Evolutionary conservation across 2,888 invertebrate species (phyloP), one percentile per base, ranked within the genome.

Genomic region (Elysia crispata): DNA sequence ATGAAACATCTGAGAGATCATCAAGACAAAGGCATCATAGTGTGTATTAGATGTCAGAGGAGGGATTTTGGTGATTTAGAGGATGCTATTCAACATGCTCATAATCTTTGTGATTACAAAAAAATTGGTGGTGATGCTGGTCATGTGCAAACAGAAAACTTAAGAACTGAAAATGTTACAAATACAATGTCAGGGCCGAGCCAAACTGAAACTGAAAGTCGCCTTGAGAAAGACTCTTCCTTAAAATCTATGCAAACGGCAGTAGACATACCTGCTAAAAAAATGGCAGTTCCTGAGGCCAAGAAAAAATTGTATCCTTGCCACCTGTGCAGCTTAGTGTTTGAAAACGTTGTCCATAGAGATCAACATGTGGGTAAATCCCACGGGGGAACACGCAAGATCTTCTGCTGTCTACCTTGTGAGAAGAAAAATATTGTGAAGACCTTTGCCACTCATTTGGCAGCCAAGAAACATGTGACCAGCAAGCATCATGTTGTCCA

Each of bases 301-400:
- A 85, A 85, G 69, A 85, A 85, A 76, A 83, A 83, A 31, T 80
- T 86, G 25, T 88, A 86, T 73, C 86, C 89, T 0, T 91, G 91
- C 84, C 88, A 88, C 66, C 79, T 90, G 25, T 91, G 91, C 85
- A 88, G 89, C 11, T 75, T 86, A 18, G 86, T 86, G n/a, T 90
- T 88, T 80, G 83, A 86, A 49, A 85, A 86, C 15, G 82, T 85
- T 25, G 83, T 83, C n/a, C 83, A 82, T 30, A 84, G 90, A n/a
- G 84, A 86, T 11, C 83, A 85, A 23, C 91, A 91, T 83, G 83
- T 88, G 15, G 82, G 85, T 41, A 80, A 85, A 18, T 81, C 81
- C 20, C 91, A 91, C 81, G 87, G 86, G 41, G 88, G 89, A 8
- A 87, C 85, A 77, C 82, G 82, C 18, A 75, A 80, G 60, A 72